These are phyloP conservation scores for Odontomyia ornata DNA, from an alignment of 2,888 invertebrate genomes.

Conservation along the genomic window DNA sequence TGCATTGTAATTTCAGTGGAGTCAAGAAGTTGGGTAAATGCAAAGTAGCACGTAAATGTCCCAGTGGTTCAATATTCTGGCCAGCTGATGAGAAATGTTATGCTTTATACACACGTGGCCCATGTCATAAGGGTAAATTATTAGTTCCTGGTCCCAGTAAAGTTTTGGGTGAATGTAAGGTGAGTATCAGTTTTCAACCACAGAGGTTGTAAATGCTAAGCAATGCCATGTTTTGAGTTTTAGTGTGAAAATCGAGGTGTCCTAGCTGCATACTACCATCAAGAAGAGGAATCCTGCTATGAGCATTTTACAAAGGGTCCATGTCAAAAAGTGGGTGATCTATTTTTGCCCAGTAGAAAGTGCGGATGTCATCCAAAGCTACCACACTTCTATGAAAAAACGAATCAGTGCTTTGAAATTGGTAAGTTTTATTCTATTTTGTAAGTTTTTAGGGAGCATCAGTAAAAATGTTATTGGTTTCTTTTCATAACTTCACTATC, in stretches of 20 bases:
- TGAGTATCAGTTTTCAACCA: conserved; percentile 57
- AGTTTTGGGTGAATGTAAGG: conserved; percentile 72
- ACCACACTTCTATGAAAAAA: conserved; percentile 78
- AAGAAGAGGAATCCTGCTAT: conserved; percentile 75
- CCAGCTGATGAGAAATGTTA: conserved; percentile 81
- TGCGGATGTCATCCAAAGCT: conserved; percentile 78
- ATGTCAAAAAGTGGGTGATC: conserved; percentile 77
- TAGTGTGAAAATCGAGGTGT: conserved; percentile 69
- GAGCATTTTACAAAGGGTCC: conserved; percentile 84
- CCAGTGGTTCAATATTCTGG: conserved; percentile 76
- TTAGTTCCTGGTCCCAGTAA: conserved; percentile 70
- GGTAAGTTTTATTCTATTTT: conserved; percentile 65
- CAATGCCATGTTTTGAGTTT: conserved; percentile 50
- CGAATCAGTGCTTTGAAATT: conserved; percentile 77
- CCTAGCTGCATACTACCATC: conserved; percentile 69
- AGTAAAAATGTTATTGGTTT: no score
- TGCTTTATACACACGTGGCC: conserved; percentile 75
- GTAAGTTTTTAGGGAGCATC: no score
- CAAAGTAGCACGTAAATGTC: conserved; percentile 72
- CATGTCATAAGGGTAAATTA: conserved; percentile 79
- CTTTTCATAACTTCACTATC: no score
- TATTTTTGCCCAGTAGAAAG: conserved; percentile 76
- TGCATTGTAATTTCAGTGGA: conserved; percentile 1
- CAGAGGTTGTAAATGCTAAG: neutral
- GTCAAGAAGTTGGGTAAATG: conserved; percentile 74